Conservation (phyloP, 2,113 vertebrate genomes). For the Periophthalmus modestus region DNA sequence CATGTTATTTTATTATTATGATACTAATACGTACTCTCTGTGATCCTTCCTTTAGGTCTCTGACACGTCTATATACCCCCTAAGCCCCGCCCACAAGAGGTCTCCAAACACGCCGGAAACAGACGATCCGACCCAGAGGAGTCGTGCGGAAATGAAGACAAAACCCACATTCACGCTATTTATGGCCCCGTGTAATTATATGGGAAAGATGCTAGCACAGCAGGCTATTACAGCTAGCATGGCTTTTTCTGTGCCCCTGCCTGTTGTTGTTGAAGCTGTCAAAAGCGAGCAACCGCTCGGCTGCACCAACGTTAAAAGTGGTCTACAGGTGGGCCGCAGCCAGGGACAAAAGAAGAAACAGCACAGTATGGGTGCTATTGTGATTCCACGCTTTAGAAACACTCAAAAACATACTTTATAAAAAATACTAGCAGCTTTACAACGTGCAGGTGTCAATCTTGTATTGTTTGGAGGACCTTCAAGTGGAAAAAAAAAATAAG, state of each 20-base stretch:
- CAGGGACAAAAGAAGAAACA: not conserved
- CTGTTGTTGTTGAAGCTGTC: constrained; percentile 5
- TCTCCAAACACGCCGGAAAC: constrained; percentile 10
- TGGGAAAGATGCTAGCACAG: constrained; percentile 52
- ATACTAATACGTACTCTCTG: not conserved
- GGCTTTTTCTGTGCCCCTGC: constrained; percentile 13
- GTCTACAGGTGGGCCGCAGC: not conserved
- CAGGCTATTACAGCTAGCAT: constrained; percentile 25
- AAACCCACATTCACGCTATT: constrained; percentile 52
- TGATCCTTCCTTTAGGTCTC: constrained; percentile 51
- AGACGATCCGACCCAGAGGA: constrained; percentile 15
- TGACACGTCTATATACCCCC: constrained; percentile 45
- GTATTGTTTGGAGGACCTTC: not conserved
- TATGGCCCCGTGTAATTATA: constrained; percentile 61
- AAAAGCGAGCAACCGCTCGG: not conserved
- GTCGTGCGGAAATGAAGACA: constrained; percentile 15
- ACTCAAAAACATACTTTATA: not conserved
- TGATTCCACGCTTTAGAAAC: not conserved
- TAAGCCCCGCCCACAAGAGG: not conserved
- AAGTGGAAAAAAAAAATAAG: not conserved
- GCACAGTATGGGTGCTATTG: not conserved
- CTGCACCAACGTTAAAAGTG: constrained; percentile 1
- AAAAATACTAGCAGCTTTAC: not conserved
- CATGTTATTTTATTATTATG: too few relatives aligned
- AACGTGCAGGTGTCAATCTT: not conserved